phyloP scores from a whole-genome alignment of 2,113 vertebrate genomes.

The Vidua macroura region DNA sequence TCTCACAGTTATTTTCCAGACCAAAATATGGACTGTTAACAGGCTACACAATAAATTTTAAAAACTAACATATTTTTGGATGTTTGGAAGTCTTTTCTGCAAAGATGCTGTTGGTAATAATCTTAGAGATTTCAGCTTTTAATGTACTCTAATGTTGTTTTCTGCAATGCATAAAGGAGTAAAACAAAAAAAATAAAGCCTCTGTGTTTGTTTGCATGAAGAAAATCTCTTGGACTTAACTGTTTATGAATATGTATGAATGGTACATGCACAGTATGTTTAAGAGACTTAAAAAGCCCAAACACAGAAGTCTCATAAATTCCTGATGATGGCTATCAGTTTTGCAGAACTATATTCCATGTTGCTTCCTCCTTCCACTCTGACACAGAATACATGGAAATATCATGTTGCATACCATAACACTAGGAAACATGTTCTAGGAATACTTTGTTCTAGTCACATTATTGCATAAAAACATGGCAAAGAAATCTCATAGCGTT shows the following conservation, averaged over 20 bases:
- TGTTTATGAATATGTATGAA: background rate
- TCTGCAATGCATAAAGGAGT: background rate
- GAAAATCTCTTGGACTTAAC: background rate
- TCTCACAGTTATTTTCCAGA: background rate
- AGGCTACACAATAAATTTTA: background rate
- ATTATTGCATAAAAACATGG: background rate
- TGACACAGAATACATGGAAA: conserved; percentile 50
- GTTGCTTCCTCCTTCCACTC: conserved; percentile 31
- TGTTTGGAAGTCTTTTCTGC: background rate
- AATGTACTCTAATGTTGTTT: background rate
- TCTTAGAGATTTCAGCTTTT: background rate
- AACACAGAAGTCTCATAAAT: background rate
- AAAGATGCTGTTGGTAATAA: background rate
- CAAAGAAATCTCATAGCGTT: background rate
- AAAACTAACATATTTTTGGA: background rate
- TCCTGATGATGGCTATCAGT: background rate
- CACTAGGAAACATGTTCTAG: conserved; percentile 42
- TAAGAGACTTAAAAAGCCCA: background rate
- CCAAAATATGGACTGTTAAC: background rate
- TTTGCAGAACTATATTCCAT: conserved; percentile 25
- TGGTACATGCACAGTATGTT: background rate
- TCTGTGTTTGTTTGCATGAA: background rate
- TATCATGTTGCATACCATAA: background rate
- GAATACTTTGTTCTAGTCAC: background rate
- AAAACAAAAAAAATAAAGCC: background rate